Base-by-base conservation (phyloP, 2,888 invertebrate genomes). In the Agrilus mali region DNA sequence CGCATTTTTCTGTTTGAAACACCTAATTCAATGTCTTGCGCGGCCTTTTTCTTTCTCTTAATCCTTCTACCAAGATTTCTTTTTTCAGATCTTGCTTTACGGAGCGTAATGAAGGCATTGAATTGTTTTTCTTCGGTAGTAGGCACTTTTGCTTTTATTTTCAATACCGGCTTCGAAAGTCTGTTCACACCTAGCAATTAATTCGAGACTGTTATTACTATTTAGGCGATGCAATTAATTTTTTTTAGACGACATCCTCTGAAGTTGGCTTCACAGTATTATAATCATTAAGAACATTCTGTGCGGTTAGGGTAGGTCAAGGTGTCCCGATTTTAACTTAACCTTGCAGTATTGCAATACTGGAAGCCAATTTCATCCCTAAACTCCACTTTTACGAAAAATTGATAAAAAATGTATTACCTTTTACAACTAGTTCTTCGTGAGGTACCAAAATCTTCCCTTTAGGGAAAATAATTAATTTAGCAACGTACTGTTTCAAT, bases 401-500 rank as follows among this genome's bases (percentile, higher is more conserved):
- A n/a, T 50, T 68, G 68, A 31, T 15, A 5, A 20, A 20, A 12
- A n/a, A 22, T n/a, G 2, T 22, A 10, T 27, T 27, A 27, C 27
- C 27, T 27, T 27, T 27, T 27, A 27, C 5, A 27, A 27, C 8
- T 27, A 27, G 4, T 10, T 27, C 27, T 27, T 27, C 27, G 5
- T 27, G 3, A 8, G 27, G 27, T 4, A 27, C 10, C 10, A 10
- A 10, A 27, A 27, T 42, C 59, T 80, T 75, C 66, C 88, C 89
- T 67, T 82, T 77, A 46, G 95, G 95, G 87, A 94, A 95, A 53
- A 96, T 72, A 62, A 96, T 92, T 59, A 97, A 73, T 62, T 89
- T 86, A 44, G 84, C 82, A 61, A 79, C 80, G 69, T 96, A 97
- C 61, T 92, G 89, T 71, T 93, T 94, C 52, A 97, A 71, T 52